Percentiles rank a stretch among this genome's conserved stretches.
Evolutionary conservation across 2,888 invertebrate species (phyloP).

Genomic region (Caenorhabditis auriculariae): DNA sequence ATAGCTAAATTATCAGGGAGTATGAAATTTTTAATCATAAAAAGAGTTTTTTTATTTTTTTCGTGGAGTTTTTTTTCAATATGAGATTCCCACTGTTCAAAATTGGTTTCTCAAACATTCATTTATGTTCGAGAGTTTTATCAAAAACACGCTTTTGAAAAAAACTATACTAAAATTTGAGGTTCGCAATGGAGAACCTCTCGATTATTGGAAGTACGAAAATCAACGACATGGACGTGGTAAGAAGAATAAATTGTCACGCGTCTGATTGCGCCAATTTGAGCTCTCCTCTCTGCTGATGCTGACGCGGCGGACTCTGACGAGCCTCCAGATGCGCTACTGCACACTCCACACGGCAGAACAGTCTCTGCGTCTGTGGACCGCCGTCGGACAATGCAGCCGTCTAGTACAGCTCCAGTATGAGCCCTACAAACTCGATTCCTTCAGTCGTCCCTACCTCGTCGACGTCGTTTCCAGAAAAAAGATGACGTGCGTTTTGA

Average conservation of each 20-base stretch:
- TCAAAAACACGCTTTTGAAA: background rate
- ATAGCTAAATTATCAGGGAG: too few relatives aligned
- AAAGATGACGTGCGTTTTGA: constrained; percentile 7
- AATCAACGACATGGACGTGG: constrained; percentile 11
- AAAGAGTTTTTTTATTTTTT: too few relatives aligned
- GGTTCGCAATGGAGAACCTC: constrained; percentile 12
- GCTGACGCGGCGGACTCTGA: constrained; percentile 1
- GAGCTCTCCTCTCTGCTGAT: constrained; percentile 5
- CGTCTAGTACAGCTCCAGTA: constrained; percentile 17
- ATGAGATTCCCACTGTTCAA: too few relatives aligned
- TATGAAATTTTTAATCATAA: too few relatives aligned
- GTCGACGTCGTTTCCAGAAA: constrained; percentile 5
- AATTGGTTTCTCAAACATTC: too few relatives aligned
- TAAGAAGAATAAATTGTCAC: background rate
- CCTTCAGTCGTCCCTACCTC: constrained; percentile 15
- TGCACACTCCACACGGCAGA: constrained; percentile 10
- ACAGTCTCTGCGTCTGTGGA: constrained; percentile 21
- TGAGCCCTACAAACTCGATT: constrained; percentile 19
- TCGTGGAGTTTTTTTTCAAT: too few relatives aligned
- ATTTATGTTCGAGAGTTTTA: too few relatives aligned
- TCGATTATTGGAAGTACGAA: constrained; percentile 10
- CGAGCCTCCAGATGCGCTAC: constrained; percentile 1
- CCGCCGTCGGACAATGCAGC: constrained; percentile 15
- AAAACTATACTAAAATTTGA: background rate
- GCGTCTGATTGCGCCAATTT: background rate